These are phyloP conservation scores for Antheraea pernyi DNA, from an alignment of 1,140 invertebrate genomes.

Conservation along the genomic window DNA sequence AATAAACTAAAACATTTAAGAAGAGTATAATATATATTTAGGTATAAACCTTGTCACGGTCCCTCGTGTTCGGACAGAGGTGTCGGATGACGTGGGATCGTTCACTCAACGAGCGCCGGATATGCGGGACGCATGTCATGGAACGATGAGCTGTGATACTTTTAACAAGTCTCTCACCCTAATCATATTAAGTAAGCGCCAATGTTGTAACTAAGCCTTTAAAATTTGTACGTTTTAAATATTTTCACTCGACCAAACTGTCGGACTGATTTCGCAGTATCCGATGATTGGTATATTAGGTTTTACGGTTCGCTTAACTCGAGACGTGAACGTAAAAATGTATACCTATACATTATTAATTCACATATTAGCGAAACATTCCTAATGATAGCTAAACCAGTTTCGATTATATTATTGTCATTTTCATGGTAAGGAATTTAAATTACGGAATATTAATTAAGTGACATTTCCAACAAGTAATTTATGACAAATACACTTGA, in stretches of 20 bases:
- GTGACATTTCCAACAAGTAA: too few species aligned
- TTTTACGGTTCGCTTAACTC: not conserved
- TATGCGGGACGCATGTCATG: not conserved
- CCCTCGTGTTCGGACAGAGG: not conserved
- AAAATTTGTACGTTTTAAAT: not conserved
- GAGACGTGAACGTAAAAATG: too few species aligned
- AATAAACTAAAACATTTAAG: too few species aligned
- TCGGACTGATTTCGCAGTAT: not conserved
- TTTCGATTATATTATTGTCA: too few species aligned
- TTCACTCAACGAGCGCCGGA: not conserved
- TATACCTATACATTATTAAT: not conserved
- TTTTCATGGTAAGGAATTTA: too few species aligned
- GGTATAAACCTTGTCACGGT: not conserved
- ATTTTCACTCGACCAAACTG: not conserved
- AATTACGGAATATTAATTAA: too few species aligned
- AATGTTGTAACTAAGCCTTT: not conserved
- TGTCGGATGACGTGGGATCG: not conserved
- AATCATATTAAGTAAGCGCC: not conserved
- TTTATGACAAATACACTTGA: too few species aligned
- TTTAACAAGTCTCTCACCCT: not conserved
- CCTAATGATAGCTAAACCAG: too few species aligned
- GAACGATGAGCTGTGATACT: slow-evolving; percentile 1
- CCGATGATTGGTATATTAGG: not conserved
- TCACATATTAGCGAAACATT: too few species aligned
- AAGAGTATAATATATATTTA: not conserved